phyloP scores from a whole-genome alignment of 1,140 invertebrate genomes.

The Zaprionus gabonicus region DNA sequence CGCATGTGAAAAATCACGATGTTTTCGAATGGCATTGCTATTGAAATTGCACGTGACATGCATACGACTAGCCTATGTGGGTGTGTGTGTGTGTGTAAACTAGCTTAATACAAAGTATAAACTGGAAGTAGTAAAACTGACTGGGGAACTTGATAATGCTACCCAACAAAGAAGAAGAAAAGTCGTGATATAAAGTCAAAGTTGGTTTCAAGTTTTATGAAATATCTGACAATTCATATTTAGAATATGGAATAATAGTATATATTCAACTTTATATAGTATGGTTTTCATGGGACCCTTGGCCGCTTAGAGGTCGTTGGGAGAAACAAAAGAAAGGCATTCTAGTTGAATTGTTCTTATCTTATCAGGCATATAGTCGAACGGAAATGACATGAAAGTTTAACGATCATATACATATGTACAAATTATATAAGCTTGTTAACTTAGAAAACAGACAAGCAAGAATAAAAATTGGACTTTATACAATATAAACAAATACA shows the following conservation, averaged over 20 bases:
- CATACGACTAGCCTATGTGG: background rate
- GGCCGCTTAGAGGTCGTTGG: background rate
- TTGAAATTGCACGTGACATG: conserved; percentile 6
- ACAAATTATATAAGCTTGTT: background rate
- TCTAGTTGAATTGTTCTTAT: background rate
- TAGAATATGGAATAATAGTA: background rate
- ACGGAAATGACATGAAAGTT: background rate
- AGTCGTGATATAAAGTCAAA: background rate
- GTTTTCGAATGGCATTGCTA: conserved; percentile 8
- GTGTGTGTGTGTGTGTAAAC: conserved; percentile 1
- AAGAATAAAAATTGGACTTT: background rate
- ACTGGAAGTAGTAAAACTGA: background rate
- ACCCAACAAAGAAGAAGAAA: background rate
- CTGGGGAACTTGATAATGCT: background rate
- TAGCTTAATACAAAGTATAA: conserved; percentile 10
- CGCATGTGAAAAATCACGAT: conserved; percentile 17
- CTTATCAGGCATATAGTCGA: background rate
- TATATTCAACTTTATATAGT: background rate
- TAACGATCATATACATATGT: background rate
- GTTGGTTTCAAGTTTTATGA: background rate
- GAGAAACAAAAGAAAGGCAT: conserved; percentile 1
- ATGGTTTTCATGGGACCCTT: background rate
- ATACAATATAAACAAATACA: no score
- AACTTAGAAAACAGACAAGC: background rate
- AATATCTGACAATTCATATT: background rate